phyloP scores from a whole-genome alignment of 2,113 vertebrate genomes.

The Lethenteron camtschaticum region DNA sequence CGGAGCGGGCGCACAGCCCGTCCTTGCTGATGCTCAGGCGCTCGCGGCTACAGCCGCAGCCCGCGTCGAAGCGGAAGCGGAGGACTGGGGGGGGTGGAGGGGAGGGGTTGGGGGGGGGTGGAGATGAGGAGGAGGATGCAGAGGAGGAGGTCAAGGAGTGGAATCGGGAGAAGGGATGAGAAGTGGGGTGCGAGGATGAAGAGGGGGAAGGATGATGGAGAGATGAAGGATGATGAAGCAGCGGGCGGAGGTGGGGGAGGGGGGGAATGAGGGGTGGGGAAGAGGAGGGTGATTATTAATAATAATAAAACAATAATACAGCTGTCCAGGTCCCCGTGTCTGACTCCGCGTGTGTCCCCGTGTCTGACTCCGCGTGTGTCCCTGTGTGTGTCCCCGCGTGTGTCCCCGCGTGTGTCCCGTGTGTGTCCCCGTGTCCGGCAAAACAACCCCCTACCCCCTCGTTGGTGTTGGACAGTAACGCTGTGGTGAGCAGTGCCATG shows the following conservation, averaged over 20 bases:
- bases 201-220: neutral
- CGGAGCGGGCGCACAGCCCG: conserved; percentile 55
- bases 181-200: neutral
- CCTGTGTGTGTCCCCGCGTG: no score
- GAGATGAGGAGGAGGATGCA: neutral
- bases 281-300: neutral
- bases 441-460: no score
- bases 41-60: conserved; percentile 68
- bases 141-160: neutral
- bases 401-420: no score
- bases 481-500: no score
- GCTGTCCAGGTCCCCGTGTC: no score
- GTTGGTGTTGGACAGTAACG: no score
- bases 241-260: neutral
- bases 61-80: conserved; percentile 72
- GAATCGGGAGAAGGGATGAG: neutral
- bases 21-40: conserved; percentile 40
- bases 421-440: no score
- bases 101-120: neutral
- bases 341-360: no score
- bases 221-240: neutral
- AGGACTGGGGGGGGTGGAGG: conserved; percentile 30
- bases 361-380: no score
- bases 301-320: no score
- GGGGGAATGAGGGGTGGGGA: neutral